Percentiles rank a stretch among this genome's conserved stretches.
Evolutionary conservation across 2,113 vertebrate genomes (phyloP).

Genomic region (Galeopterus variegatus): DNA sequence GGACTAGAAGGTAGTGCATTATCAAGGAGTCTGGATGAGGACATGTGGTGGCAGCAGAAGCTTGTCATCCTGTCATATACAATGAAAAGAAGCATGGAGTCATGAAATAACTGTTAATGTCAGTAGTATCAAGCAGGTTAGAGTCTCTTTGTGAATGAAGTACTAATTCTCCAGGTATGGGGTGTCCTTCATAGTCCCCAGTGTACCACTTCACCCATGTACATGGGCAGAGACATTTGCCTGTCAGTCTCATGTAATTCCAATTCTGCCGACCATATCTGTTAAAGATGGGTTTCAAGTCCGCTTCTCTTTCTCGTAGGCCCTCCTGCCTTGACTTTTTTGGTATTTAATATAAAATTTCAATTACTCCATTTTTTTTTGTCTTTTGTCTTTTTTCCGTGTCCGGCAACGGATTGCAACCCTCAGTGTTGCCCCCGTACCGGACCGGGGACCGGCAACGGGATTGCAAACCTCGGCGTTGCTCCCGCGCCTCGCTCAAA

Average conservation of each 20-base stretch:
- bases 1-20: not conserved
- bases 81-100: accelerated
- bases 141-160: not conserved
- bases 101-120: not conserved
- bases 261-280: not conserved
- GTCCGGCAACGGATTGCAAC: too few species aligned
- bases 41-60: not conserved
- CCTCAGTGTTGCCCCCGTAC: too few species aligned
- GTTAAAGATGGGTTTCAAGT: not conserved
- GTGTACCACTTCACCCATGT: not conserved
- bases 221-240: not conserved
- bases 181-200: not conserved
- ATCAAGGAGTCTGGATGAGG: not conserved
- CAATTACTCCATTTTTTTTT: not conserved
- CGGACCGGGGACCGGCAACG: too few species aligned
- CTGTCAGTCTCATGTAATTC: not conserved
- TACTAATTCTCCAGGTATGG: not conserved
- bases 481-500: too few species aligned
- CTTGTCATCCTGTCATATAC: not conserved
- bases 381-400: too few species aligned
- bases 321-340: not conserved
- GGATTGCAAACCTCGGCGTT: too few species aligned
- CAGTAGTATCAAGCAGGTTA: not conserved
- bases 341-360: not conserved
- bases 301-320: not conserved